Conservation (phyloP, 2,113 vertebrate species). For the Scatophagus argus region DNA sequence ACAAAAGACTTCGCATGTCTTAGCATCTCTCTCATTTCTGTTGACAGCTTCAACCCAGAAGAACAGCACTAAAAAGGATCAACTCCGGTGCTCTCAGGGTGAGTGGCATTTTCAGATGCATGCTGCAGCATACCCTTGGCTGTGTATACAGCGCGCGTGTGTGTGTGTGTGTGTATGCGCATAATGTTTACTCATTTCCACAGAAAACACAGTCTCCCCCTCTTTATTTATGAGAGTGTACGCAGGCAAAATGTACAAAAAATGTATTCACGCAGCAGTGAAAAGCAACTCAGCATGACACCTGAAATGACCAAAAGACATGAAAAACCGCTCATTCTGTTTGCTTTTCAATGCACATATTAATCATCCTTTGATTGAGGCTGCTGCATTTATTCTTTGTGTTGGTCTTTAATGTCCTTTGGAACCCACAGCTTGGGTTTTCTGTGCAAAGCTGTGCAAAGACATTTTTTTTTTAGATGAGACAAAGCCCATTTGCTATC, state of each 20-base stretch:
- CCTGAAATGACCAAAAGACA: background rate
- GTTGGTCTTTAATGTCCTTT: conserved; percentile 15
- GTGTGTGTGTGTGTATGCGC: background rate
- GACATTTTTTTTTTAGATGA: conserved; percentile 11
- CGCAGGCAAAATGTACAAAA: background rate
- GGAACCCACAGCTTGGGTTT: conserved; percentile 18
- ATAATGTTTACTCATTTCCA: background rate
- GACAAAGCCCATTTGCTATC: conserved; percentile 26
- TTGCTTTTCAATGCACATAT: conserved; percentile 15
- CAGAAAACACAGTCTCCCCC: background rate
- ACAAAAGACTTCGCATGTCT: conserved; percentile 1
- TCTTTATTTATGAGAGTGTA: conserved; percentile 6
- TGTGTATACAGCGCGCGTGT: background rate
- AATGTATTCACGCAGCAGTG: conserved; percentile 23
- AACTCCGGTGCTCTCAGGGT: conserved; percentile 50
- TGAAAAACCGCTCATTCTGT: background rate
- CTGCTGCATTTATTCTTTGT: background rate
- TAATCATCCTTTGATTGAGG: conserved; percentile 1
- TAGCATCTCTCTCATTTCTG: conserved; percentile 25
- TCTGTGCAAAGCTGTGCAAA: conserved; percentile 5
- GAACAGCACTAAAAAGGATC: conserved; percentile 25
- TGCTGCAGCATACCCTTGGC: background rate
- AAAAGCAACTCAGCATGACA: conserved; percentile 25
- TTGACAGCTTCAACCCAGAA: conserved; percentile 46
- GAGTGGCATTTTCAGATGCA: conserved; percentile 25